Evolutionary conservation across 2,888 invertebrate species (phyloP), one percentile per base, ranked within the genome.

Genomic region (Spodoptera littoralis): DNA sequence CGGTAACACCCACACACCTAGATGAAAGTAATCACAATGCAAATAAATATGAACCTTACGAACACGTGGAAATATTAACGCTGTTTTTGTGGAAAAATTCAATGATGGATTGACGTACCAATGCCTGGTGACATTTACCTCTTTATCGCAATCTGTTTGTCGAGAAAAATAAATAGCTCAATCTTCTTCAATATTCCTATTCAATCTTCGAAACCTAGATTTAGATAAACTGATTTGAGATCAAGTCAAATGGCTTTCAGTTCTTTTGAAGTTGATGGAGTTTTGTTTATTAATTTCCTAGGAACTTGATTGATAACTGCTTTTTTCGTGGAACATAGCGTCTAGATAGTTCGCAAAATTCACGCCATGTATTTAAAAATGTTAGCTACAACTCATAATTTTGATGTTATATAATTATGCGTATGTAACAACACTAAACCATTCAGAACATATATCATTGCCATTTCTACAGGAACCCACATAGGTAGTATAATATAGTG

Each of bases 61-160:
- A 63, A 69, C 69, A 65, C 66, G 69, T 74, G 64, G 58, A 71
- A 74, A 73, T 77, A 70, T 70, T 48, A 72, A 64, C 51, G 53
- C 53, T 57, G 50, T 63, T 81, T 76, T 76, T 76, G 53, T 68
- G 58, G 61, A 68, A 64, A 73, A 79, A 79, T 76, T 77, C 72
- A 73, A 73, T 78, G 66, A 74, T 57, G 57, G 49, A 75, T 64
- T 51, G 59, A 70, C 76, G 69, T 59, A 50, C 54, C 36, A 4
- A 70, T 73, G 59, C 75, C 65, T 70, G 64, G 48, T 54, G 49
- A 47, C 61, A 60, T 65, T 65, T 63, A 68, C 72, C 73, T 56
- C 58, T 50, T 65, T 55, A 44, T 52, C 45, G 57, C 46, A 11
- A 41, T 44, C 60, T 62, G 57, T 44, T 56, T 66, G 60, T 58